Base-by-base conservation (phyloP, 1,140 invertebrate species). In the Drosophila takahashii region DNA sequence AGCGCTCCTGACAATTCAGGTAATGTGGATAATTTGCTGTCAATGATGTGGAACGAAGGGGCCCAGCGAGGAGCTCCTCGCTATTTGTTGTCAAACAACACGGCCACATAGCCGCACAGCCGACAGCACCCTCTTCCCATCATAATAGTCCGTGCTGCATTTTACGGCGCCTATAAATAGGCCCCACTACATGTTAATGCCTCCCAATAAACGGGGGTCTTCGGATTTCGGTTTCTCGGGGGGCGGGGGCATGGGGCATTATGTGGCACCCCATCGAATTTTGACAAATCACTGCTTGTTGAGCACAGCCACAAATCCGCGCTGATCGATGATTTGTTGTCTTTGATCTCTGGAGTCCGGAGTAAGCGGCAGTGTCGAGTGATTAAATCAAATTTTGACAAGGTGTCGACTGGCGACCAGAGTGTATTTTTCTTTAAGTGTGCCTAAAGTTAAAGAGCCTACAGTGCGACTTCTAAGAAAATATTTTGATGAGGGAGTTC, bases 1-100 rank as follows among this genome's bases (percentile, higher is more conserved):
- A 50, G 47, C 75, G 64, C 60, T 76, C 84, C 84, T 87, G 83
- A 87, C 83, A 87, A 89, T 87, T 87, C 83, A 87, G 83, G 83
- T 87, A 87, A 87, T 87, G 83, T 87, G 83, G 83, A 87, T 87
- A 87, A 87, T 87, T 87, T 87, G 83, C 83, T 87, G 83, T 89
- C 83, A 89, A 89, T 87, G 83, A 87, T 87, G 83, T 87, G 83
- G 87, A 87, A 87, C 83, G 83, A 70, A 71, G 71, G 71, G 79
- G 65, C 65, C 50, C 53, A 48, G 67, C 48, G 41, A 29, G 44
- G 53, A 48, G 37, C 47, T 86, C 53, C 83, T 76, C 39, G 64
- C 79, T 87, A 89, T 87, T 87, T 87, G 83, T 87, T 87, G 83
- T 87, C 79, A 87, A 87, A 87, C 84, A 86, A 86, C 74, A 26